Evolutionary conservation across 2,888 invertebrate species (phyloP), one percentile per base, ranked within the genome.

Genomic region (Caenorhabditis doughertyi): DNA sequence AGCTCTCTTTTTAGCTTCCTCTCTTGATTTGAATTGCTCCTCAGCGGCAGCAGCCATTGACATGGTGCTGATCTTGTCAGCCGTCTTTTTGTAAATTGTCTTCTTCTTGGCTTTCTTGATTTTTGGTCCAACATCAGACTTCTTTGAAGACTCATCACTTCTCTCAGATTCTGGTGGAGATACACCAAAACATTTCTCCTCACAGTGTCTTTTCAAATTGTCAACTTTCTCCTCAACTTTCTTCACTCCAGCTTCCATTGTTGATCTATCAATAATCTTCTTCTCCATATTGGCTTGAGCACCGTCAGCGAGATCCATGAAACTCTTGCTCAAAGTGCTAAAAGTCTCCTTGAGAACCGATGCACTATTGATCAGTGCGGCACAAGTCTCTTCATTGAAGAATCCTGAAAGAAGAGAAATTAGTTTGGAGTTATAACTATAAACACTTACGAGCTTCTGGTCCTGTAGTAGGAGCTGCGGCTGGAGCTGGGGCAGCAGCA

Each of bases 291-390:
- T 53, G 23, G 76, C 23, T 23, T 76, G 76, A 13, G 68, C 60
- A 13, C 76, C 76, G 44, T 76, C 76, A 13, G 68, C 76, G 29
- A 76, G 27, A 60, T 76, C 76, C 58, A 76, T 51, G 60, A 76
- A 76, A 25, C 76, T 56, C 21, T 68, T 76, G 76, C 76, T 76
- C 23, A 67, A 23, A 4, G 32, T 51, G 35, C 51, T 67, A 51
- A 76, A 68, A 7, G 68, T 53, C 16, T 68, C 65, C 53, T 68
- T 76, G 29, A 76, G 60, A 4, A 60, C 3, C 0, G 58, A 13
- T 13, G 68, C 60, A 44, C 67, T 67, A n/a, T 55, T 55, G 11
- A 56, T 51, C 8, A 76, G 11, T 9, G 68, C 67, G 23, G 76
- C 76, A 29, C 68, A 47, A 21, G 67, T 60, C n/a, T 76, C 68